Evolutionary conservation across 53 echinoderm and acorn worm genomes (phyloP), one percentile per base, ranked within the genome.

Genomic region (Temnopleurus reevesii): DNA sequence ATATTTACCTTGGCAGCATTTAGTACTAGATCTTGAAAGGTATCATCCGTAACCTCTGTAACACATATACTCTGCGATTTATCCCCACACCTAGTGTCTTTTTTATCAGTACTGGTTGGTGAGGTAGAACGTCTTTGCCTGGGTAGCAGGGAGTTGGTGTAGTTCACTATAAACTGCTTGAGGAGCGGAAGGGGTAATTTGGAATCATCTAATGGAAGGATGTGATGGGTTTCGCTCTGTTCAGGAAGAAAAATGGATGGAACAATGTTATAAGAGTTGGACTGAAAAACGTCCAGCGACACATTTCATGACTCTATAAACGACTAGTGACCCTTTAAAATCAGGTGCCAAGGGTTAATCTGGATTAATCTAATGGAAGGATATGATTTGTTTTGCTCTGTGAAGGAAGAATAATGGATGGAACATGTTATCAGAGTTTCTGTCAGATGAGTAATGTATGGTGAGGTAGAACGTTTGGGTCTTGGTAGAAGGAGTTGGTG

Each of bases 381-480:
- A 92, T 46, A 88, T 93, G 93, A 55, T 92, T 90, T 24, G 89
- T 92, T 89, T 96, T 95, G 92, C 87, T 92, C 96, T 96, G 91
- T 4, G n/a, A n/a, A n/a, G 21, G 41, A 71, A 26, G 49, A 49
- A 63, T 24, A n/a, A 51, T 15, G 45, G 8, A 91, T n/a, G n/a
- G n/a, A n/a, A n/a, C n/a, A n/a, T n/a, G n/a, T n/a, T n/a, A n/a
- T n/a, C n/a, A n/a, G n/a, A 4, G 29, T 55, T 59, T 51, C 58
- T 3, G 57, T 0, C 4, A 47, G 35, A 7, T 89, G 5, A 53
- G 55, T 28, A 23, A 43, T 60, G 17, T 59, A 43, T 2, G 46
- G n/a, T 61, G 46, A 53, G n/a, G 45, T 46, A 29, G 95, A 94
- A 25, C 91, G 90, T 26, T 92, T 71, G 24, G 94, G 93, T n/a